Base-by-base conservation (phyloP, 2,113 vertebrate genomes). In the Ploceus nigricollis region DNA sequence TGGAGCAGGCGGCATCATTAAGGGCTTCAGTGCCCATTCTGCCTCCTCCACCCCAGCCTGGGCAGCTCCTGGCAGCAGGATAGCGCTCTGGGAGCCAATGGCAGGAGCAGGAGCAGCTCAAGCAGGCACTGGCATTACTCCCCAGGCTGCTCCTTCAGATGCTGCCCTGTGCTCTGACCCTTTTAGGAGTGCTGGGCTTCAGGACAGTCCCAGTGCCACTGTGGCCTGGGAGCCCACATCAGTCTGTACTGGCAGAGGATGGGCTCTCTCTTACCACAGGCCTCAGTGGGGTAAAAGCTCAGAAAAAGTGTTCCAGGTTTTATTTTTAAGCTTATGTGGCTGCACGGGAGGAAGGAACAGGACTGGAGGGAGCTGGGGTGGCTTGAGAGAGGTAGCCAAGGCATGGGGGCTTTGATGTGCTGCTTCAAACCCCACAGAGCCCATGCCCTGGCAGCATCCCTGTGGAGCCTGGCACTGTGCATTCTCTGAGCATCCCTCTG, bases 391-490 rank as follows among this genome's bases (percentile, higher is more conserved):
- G 5, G 9, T 51, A 30, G 20, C 39, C 28, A 47, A 37, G 47
- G 54, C 45, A 39, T 0, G 0, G 13, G 17, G 44, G 8, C 75
- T 95, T 66, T 60, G 57, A 37, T 72, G 79, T 2, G 6, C 53
- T 72, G 54, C 48, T 39, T 90, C 48, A 42, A 23, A 56, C 44
- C n/a, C 25, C 39, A 19, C 0, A 2, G 65, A 87, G 28, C 30
- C 53, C 31, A 8, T 6, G 7, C 18, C 39, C 33, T 58, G 33
- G 33, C 79, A 78, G 44, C 47, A n/a, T 40, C 33, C 40, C 31
- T 40, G 25, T 8, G 0, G 40, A 48, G 50, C 20, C 22, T 9
- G 4, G 37, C 45, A 45, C 4, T 1, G 19, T 0, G 1, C 51
- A 28, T 22, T 42, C 72, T 61, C 47, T 2, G 2, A 25, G 53